These are phyloP conservation scores for Ranitomeya variabilis DNA, from an alignment of 2,113 vertebrate species.

Conservation along the genomic window DNA sequence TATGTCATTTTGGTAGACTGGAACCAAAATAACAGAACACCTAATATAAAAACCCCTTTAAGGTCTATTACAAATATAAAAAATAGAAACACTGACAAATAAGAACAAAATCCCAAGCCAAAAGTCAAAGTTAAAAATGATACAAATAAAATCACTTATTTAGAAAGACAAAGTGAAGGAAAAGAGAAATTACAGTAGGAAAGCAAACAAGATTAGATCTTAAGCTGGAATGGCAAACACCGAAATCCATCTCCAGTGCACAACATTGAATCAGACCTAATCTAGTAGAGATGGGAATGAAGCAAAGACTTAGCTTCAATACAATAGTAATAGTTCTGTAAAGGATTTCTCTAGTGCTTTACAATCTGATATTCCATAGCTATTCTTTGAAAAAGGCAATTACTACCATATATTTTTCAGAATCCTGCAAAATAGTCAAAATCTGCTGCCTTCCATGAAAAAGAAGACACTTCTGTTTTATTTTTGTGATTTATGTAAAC, in stretches of 20 bases:
- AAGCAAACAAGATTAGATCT: slow-evolving; percentile 49
- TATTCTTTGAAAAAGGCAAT: not conserved
- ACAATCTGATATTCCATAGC: not conserved
- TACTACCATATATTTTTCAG: not conserved
- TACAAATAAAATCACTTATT: slow-evolving; percentile 21
- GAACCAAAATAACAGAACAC: too few species aligned
- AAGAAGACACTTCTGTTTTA: too few species aligned
- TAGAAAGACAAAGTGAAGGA: not conserved
- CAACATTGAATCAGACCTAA: slow-evolving; percentile 46
- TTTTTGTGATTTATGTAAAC: too few species aligned
- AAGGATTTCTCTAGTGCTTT: not conserved
- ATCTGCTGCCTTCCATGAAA: too few species aligned
- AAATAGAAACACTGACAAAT: not conserved
- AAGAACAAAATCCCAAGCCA: not conserved
- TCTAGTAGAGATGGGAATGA: slow-evolving; percentile 37
- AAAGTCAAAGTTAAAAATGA: slow-evolving; percentile 7
- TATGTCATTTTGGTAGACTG: too few species aligned
- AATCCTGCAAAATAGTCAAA: not conserved
- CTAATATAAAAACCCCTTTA: not conserved
- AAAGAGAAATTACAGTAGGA: slow-evolving; percentile 43
- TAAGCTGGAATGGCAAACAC: slow-evolving; percentile 33
- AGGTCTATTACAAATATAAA: slow-evolving; percentile 6
- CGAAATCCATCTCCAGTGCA: slow-evolving; percentile 37
- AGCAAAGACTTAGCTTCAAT: slow-evolving; percentile 9
- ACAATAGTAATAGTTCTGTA: slow-evolving; percentile 28